Percentiles rank a stretch among this genome's conserved stretches.
Conservation (phyloP, 2,888 invertebrate genomes). For the Rhynchonema sp. region DNA sequence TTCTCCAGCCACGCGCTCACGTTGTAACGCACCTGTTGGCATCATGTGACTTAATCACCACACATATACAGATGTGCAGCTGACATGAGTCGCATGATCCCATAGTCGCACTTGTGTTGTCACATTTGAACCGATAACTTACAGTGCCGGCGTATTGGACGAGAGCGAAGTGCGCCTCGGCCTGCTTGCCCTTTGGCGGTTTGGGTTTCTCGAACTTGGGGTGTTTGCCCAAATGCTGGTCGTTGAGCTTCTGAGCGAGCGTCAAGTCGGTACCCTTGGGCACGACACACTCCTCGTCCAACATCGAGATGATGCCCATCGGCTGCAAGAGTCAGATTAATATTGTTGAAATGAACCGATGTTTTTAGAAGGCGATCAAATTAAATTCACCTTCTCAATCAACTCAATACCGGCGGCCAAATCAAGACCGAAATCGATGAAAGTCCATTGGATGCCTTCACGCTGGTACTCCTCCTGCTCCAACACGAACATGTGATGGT, state of each 20-base stretch:
- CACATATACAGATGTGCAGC: too few relatives aligned
- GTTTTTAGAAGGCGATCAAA: too few relatives aligned
- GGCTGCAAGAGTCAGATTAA: constrained; percentile 46
- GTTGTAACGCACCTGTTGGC: constrained; percentile 31
- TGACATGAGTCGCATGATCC: too few relatives aligned
- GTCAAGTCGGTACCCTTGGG: constrained; percentile 97
- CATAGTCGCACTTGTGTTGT: too few relatives aligned
- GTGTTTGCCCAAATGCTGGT: constrained; percentile 97
- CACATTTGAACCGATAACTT: too few relatives aligned
- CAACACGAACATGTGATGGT: constrained; percentile 39
- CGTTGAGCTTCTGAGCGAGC: constrained; percentile 93
- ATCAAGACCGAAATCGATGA: constrained; percentile 96
- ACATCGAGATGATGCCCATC: constrained; percentile 99
- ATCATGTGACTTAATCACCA: too few relatives aligned
- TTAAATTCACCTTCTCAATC: constrained; percentile 56
- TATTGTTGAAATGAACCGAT: background rate
- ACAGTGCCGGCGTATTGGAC: constrained; percentile 90
- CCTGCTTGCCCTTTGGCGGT: constrained; percentile 87
- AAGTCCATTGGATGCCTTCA: constrained; percentile 82
- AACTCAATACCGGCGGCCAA: constrained; percentile 85
- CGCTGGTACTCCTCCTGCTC: constrained; percentile 59
- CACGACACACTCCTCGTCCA: constrained; percentile 99
- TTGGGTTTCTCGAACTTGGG: constrained; percentile 68
- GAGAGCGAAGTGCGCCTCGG: constrained; percentile 92
- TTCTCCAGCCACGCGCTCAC: constrained; percentile 35